Percentiles rank a stretch among this genome's conserved stretches.
Evolutionary conservation across 2,888 invertebrate genomes (phyloP).

Genomic region (Drosophila planitibia): DNA sequence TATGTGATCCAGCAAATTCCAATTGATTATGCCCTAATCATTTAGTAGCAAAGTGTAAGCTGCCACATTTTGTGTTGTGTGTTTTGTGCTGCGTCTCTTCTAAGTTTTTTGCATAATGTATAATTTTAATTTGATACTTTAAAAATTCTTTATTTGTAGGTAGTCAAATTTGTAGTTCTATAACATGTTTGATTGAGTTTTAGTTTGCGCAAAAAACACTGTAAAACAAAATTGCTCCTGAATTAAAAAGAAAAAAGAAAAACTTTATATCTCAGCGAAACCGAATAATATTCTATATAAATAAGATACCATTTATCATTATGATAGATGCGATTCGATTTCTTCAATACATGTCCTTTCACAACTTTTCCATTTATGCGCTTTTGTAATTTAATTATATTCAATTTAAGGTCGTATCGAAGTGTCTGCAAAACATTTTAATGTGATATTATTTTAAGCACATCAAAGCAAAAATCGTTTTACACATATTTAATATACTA

Average conservation of each 20-base stretch:
- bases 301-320: slow-evolving; percentile 12
- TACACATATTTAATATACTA: slow-evolving; percentile 24
- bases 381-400: slow-evolving; percentile 28
- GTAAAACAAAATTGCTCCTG: background rate
- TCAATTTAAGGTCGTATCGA: slow-evolving; percentile 50
- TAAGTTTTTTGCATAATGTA: slow-evolving; percentile 32
- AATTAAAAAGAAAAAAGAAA: slow-evolving; percentile 15
- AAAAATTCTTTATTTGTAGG: slow-evolving; percentile 49
- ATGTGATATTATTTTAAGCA: slow-evolving; percentile 81
- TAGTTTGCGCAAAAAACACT: slow-evolving; percentile 18
- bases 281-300: slow-evolving; percentile 25
- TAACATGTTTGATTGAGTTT: slow-evolving; percentile 38
- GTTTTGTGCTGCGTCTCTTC: slow-evolving; percentile 37
- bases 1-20: slow-evolving; percentile 38
- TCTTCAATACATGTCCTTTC: background rate
- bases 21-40: slow-evolving; percentile 26
- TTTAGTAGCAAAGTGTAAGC: slow-evolving; percentile 49
- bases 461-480: slow-evolving; percentile 42
- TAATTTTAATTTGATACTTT: slow-evolving; percentile 29
- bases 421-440: slow-evolving; percentile 60
- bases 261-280: slow-evolving; percentile 52
- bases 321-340: slow-evolving; percentile 15
- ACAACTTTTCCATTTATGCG: slow-evolving; percentile 39
- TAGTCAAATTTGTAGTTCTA: slow-evolving; percentile 65
- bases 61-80: slow-evolving; percentile 12